phyloP scores from a whole-genome alignment of 2,888 invertebrate genomes.

The Epistrophella euchroma region DNA sequence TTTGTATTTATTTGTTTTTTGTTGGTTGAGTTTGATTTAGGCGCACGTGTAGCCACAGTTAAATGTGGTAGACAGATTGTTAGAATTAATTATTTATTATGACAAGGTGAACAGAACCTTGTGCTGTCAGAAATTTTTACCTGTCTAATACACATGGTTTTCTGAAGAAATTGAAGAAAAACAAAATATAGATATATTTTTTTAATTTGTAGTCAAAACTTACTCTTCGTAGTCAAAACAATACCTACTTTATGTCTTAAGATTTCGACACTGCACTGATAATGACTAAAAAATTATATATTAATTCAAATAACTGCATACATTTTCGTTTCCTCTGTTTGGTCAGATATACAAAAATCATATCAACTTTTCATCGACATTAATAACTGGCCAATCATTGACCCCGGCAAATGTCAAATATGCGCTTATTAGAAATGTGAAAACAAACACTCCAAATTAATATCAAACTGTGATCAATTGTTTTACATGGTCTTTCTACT shows the following conservation, averaged over 20 bases:
- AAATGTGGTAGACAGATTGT: slow-evolving; percentile 21
- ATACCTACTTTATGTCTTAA: background rate
- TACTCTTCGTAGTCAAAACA: background rate
- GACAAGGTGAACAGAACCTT: slow-evolving; percentile 13
- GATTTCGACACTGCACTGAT: background rate
- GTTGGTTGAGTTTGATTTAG: slow-evolving; percentile 2
- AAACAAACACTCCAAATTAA: slow-evolving; percentile 43
- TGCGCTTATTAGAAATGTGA: slow-evolving; percentile 21
- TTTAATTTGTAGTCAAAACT: background rate
- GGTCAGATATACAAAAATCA: background rate
- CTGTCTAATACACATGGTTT: slow-evolving; percentile 8
- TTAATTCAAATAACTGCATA: too few species aligned
- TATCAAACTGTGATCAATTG: slow-evolving; percentile 43
- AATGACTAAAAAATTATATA: too few species aligned
- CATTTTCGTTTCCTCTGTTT: background rate
- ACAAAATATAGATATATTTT: background rate
- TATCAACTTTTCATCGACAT: background rate
- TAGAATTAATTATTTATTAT: slow-evolving; percentile 16
- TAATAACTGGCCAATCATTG: slow-evolving; percentile 2
- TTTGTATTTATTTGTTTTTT: too few species aligned
- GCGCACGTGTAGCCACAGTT: slow-evolving; percentile 14
- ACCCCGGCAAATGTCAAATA: slow-evolving; percentile 32
- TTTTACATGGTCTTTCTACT: slow-evolving; percentile 18
- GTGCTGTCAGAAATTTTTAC: slow-evolving; percentile 5
- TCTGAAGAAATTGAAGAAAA: background rate